phyloP scores from a whole-genome alignment of 2,888 invertebrate species.

The Tethea ocularis region DNA sequence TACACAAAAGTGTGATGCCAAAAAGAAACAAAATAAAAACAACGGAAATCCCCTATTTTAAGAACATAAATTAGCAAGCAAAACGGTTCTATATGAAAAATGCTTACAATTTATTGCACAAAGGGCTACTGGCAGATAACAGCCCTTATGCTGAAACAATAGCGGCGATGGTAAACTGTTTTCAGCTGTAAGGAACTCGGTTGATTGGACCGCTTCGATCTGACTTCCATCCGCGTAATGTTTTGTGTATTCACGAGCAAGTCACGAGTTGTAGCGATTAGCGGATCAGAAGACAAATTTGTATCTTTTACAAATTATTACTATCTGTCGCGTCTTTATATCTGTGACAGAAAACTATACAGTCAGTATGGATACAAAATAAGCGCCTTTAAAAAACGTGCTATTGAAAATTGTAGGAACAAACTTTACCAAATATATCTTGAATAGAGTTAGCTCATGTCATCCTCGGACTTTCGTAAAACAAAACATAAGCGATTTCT shows the following conservation, averaged over 20 bases:
- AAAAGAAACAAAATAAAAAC: background rate
- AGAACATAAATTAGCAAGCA: background rate
- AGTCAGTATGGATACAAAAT: too few relatives aligned
- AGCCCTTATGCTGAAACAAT: conserved; percentile 33
- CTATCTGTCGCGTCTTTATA: too few relatives aligned
- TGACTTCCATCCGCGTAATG: conserved; percentile 71
- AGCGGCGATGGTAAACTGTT: conserved; percentile 41
- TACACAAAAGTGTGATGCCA: too few relatives aligned
- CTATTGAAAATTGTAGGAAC: too few relatives aligned
- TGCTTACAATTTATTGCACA: conserved; percentile 29
- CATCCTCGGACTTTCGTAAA: too few relatives aligned
- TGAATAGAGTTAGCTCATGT: too few relatives aligned
- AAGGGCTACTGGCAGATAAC: background rate
- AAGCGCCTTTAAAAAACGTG: too few relatives aligned
- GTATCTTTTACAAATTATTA: background rate
- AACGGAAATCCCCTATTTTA: background rate
- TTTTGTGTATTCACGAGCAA: conserved; percentile 22
- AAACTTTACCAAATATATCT: too few relatives aligned
- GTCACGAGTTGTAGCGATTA: conserved; percentile 24
- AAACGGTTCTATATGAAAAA: conserved; percentile 24
- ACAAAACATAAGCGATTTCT: too few relatives aligned
- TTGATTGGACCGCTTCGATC: conserved; percentile 70
- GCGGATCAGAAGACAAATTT: background rate
- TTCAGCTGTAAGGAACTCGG: conserved; percentile 52
- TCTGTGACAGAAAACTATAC: too few relatives aligned